These are phyloP conservation scores for Pontoporia blainvillei DNA, from an alignment of 2,113 vertebrate genomes.

Conservation along the genomic window DNA sequence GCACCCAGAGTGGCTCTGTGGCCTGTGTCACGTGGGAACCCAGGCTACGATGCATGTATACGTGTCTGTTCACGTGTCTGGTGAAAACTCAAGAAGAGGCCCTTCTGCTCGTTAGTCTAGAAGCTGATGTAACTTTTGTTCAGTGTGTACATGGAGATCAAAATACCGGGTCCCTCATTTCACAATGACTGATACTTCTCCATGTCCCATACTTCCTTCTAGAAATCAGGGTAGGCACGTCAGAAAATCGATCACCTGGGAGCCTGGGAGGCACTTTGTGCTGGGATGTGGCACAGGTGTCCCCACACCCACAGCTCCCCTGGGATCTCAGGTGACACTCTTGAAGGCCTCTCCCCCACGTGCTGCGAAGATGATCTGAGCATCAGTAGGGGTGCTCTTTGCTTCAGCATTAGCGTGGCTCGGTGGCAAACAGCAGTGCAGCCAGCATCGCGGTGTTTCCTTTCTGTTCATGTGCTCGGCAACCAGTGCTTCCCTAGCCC, in stretches of 20 bases:
- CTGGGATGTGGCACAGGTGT: background rate
- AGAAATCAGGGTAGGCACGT: accelerated
- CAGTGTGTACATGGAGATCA: background rate
- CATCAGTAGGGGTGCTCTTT: background rate
- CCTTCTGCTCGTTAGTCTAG: too few species aligned
- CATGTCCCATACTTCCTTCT: accelerated
- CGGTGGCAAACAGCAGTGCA: too few species aligned
- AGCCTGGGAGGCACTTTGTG: accelerated
- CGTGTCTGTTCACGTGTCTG: accelerated
- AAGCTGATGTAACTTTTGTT: accelerated
- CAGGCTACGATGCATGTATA: accelerated
- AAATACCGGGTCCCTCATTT: too few species aligned
- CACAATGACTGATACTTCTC: accelerated
- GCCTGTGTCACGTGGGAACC: background rate
- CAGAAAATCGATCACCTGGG: accelerated
- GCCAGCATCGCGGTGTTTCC: accelerated
- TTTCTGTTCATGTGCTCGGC: background rate
- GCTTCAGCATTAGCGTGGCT: background rate
- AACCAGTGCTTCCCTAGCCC: accelerated
- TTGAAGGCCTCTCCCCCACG: accelerated
- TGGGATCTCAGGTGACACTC: background rate
- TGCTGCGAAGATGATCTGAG: accelerated
- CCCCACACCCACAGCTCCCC: background rate
- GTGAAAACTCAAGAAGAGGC: too few species aligned
- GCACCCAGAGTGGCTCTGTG: accelerated